Evolutionary conservation across 2,797 vertebrate species (phyloP), one percentile per base, ranked within the genome.

Genomic region (Hapalemur alaotrensis): DNA sequence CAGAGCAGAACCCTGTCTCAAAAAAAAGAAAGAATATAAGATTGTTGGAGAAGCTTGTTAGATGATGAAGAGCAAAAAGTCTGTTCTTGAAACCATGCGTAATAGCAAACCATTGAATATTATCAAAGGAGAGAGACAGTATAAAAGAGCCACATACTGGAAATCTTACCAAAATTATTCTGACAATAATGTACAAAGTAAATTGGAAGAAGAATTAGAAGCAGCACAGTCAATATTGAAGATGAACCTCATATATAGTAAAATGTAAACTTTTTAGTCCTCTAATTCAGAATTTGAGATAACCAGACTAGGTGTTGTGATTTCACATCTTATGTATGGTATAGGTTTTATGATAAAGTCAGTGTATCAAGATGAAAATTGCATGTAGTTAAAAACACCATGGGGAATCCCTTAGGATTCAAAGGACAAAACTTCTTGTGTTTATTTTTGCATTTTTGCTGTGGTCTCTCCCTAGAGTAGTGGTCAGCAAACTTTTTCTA

Each of bases 191-290:
- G 2, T 30, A 20, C 18, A 85, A 69, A 32, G 46, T 43, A 54
- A 84, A 38, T 67, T 70, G 28, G 35, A 95, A 85, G 75, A 95
- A 67, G n/a, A 84, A 89, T 88, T 59, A 72, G 46, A 92, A 90
- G n/a, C 28, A 88, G 30, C n/a, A 84, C 15, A 65, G 18, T 25
- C 48, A 50, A 46, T 54, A 75, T 30, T 80, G 13, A 91, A 79
- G 48, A 82, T 30, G 78, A 94, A 69, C 6, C 10, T 54, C 7
- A 10, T 20, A 41, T 35, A 25, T 17, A 63, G 32, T 91, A 70
- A 89, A 43, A 88, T 86, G 32, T 57, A 88, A 95, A n/a, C 12
- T 7, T 95, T 92, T 95, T 90, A 25, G n/a, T 91, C 1, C 4
- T 94, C 35, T 93, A 65, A 85, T 43, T 70, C 32, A 76, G 50